phyloP scores from a whole-genome alignment of 2,888 invertebrate species.

The Pollenia amentaria region DNA sequence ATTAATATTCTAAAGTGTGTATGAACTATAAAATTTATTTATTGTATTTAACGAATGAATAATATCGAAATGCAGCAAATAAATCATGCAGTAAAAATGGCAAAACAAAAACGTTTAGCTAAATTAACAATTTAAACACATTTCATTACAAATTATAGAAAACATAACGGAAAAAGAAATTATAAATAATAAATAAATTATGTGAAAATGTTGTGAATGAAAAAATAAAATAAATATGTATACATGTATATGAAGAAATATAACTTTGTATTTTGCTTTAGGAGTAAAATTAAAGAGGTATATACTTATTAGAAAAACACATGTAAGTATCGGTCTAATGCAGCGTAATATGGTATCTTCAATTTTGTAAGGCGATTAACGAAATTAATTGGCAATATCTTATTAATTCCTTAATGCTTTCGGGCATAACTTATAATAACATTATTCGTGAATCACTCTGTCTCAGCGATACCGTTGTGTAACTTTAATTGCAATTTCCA shows the following conservation, averaged over 20 bases:
- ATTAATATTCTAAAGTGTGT: constrained; percentile 16
- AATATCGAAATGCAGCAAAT: constrained; percentile 8
- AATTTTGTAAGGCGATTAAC: too few relatives aligned
- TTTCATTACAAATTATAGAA: constrained; percentile 64
- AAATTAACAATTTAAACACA: constrained; percentile 49
- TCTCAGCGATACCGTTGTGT: too few relatives aligned
- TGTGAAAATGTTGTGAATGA: constrained; percentile 74
- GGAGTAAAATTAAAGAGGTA: background rate
- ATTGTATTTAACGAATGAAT: constrained; percentile 15
- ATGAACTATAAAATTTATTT: constrained; percentile 30
- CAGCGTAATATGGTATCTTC: too few relatives aligned
- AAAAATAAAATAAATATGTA: constrained; percentile 63
- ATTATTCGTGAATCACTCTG: too few relatives aligned
- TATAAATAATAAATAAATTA: constrained; percentile 61
- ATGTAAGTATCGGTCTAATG: too few relatives aligned
- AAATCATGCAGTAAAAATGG: constrained; percentile 55
- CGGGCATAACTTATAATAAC: too few relatives aligned
- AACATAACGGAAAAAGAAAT: constrained; percentile 48
- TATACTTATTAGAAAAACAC: background rate
- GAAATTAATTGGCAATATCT: too few relatives aligned
- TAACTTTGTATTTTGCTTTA: constrained; percentile 1
- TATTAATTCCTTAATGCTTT: too few relatives aligned
- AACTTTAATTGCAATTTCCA: too few relatives aligned
- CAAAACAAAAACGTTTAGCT: constrained; percentile 42
- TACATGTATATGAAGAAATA: constrained; percentile 64